Evolutionary conservation across 2,113 vertebrate species (phyloP).

Genomic region (Ictalurus furcatus): DNA sequence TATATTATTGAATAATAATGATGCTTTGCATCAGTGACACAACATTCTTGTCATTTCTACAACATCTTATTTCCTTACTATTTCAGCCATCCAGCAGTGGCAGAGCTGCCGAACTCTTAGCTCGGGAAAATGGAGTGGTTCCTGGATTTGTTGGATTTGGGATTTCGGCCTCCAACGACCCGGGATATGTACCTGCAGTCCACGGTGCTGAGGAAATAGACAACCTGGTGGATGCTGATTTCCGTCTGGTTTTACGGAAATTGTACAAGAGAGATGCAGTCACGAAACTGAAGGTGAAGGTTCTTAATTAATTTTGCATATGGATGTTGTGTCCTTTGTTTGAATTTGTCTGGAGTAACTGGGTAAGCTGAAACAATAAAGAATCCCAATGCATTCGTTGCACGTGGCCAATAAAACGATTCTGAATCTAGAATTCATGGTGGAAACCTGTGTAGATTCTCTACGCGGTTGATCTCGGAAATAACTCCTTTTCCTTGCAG

Average conservation of each 20-base stretch:
- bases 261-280: constrained; percentile 91
- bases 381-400: neutral
- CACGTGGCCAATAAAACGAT: neutral
- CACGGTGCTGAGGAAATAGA: constrained; percentile 97
- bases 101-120: constrained; percentile 88
- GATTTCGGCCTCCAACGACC: constrained; percentile 78
- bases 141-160: constrained; percentile 95
- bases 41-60: neutral
- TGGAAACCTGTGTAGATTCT: neutral
- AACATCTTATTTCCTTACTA: neutral
- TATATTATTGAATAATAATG: neutral
- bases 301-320: neutral
- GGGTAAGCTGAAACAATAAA: neutral
- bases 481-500: constrained; percentile 65
- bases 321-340: neutral
- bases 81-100: constrained; percentile 93
- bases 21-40: neutral
- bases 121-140: constrained; percentile 87
- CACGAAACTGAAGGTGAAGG: constrained; percentile 89
- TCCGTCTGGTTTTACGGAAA: constrained; percentile 92
- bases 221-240: constrained; percentile 92
- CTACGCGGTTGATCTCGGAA: neutral
- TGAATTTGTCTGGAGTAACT: neutral
- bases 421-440: neutral
- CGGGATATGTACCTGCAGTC: constrained; percentile 90